Base-by-base conservation (phyloP, 2,888 invertebrate genomes). In the Deilephila porcellus region DNA sequence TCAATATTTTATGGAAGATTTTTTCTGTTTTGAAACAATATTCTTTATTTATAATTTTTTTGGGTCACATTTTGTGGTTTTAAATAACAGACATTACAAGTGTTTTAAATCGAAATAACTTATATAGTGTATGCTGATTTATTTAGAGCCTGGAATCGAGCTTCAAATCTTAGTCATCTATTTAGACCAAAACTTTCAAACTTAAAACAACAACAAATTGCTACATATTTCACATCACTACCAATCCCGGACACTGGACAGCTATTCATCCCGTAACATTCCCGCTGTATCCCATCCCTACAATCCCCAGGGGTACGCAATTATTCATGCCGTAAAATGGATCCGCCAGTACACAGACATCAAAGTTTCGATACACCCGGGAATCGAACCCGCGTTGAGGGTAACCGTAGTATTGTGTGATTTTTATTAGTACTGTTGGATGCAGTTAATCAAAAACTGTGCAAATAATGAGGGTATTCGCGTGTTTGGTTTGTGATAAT, bases 321-420 rank as follows among this genome's bases (percentile, higher is more conserved):
- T 88, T 86, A 87, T 86, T 86, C 84, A 85, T 83, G 81, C 82
- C 79, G 62, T 75, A 79, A 79, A 83, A 81, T 78, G 62, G 78
- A 76, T 77, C 82, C 76, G 75, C 67, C 25, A 56, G 76, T 78
- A 83, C 79, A 78, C 84, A 86, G 87, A 90, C 89, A 88, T 90
- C 90, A 90, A 89, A 90, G 88, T 85, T 81, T 75, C 37, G 56
- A 64, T 71, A 75, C 83, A 79, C 4, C 62, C 0, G 85, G 84
- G 83, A 80, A 75, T 76, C 67, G 53, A 60, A 71, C 71, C 74
- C 29, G 71, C 71, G 34, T 32, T 60, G 67, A 67, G 34, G 64
- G 60, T 59, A 67, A 63, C 70, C 70, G n/a, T 19, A 67, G 67
- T 25, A 45, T 73, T 73, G 67, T 73, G 67, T 73, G 72, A 67